A percentile compares a stretch with the other conserved stretches of the same genome.
Evolutionary conservation across 2,888 invertebrate species (phyloP).

Genomic region (Chymomyza caudatula): DNA sequence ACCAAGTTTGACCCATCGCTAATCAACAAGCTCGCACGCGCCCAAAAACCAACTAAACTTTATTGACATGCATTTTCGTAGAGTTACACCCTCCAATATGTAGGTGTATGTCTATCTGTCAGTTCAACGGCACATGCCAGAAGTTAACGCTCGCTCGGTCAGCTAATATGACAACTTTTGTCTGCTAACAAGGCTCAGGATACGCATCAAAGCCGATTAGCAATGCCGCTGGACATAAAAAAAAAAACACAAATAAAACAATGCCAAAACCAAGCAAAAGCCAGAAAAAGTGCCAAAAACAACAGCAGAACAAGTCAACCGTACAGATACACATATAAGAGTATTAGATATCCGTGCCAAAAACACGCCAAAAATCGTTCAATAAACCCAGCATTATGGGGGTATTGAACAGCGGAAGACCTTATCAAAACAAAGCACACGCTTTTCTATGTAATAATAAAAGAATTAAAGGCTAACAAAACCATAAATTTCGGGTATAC

Average conservation of each 20-base stretch:
- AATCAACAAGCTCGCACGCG: slow-evolving; percentile 50
- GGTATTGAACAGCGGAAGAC: not conserved
- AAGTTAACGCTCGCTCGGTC: not conserved
- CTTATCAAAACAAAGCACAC: slow-evolving; percentile 15
- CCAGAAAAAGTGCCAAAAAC: slow-evolving; percentile 50
- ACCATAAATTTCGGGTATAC: no score
- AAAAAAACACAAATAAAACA: slow-evolving; percentile 2
- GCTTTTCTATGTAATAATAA: not conserved
- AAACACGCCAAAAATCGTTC: not conserved
- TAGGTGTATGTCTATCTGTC: slow-evolving; percentile 6
- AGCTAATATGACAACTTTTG: not conserved
- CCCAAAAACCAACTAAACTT: slow-evolving; percentile 31
- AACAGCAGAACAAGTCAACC: slow-evolving; percentile 53
- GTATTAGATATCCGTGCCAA: slow-evolving; percentile 22
- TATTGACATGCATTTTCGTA: not conserved
- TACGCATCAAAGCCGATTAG: slow-evolving; percentile 65
- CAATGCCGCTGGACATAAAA: slow-evolving; percentile 27
- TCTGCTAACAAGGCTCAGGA: slow-evolving; percentile 22
- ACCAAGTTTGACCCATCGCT: slow-evolving; percentile 28
- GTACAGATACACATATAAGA: slow-evolving; percentile 44
- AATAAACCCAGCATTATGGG: not conserved
- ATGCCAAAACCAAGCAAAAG: slow-evolving; percentile 19
- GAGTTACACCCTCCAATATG: not conserved
- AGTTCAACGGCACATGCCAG: not conserved
- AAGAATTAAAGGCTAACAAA: not conserved